Evolutionary conservation across 2,113 vertebrate species (phyloP).

Genomic region (Andinoacara biseriatus): DNA sequence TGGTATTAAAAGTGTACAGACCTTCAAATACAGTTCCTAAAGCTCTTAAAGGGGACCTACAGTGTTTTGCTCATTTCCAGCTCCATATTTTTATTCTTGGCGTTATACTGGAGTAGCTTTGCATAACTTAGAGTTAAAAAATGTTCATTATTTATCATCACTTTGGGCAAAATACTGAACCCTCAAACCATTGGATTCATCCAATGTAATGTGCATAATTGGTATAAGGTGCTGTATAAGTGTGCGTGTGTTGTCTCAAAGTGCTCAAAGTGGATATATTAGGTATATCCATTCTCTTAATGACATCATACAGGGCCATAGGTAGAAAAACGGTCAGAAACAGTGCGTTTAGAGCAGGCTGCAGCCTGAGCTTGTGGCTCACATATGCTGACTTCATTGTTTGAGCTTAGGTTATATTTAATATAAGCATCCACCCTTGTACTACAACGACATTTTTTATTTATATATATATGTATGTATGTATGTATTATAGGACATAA

Average conservation of each 20-base stretch:
- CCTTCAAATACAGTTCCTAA: not conserved
- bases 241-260: not conserved
- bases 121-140: too few relatives aligned
- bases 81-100: not conserved
- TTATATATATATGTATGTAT: too few relatives aligned
- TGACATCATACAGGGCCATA: not conserved
- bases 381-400: not conserved
- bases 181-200: not conserved
- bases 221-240: not conserved
- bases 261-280: not conserved
- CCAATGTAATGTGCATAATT: not conserved
- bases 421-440: not conserved
- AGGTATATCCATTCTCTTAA: not conserved
- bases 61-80: not conserved
- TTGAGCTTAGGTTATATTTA: not conserved
- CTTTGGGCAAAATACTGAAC: not conserved
- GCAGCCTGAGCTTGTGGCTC: not conserved
- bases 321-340: not conserved
- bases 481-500: not conserved
- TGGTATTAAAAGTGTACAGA: not conserved
- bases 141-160: too few relatives aligned
- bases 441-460: not conserved
- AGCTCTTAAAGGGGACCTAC: not conserved
- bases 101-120: too few relatives aligned
- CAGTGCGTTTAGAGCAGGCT: not conserved